Evolutionary conservation across 2,797 vertebrate genomes (phyloP).

Genomic region (Oreochromis mossambicus): DNA sequence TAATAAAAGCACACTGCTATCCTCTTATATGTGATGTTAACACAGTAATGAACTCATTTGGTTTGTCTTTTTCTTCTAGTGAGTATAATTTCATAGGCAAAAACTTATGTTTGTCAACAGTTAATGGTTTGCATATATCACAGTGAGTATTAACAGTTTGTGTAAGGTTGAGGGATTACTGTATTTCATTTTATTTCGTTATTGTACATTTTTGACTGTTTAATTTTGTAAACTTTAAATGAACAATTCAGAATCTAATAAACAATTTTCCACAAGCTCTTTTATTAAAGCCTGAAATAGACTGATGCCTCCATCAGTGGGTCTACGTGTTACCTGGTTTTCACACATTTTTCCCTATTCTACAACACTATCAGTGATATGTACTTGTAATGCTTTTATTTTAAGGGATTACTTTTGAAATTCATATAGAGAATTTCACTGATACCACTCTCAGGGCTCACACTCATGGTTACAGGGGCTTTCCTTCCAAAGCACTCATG

Average conservation of each 20-base stretch:
- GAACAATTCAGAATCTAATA: constrained; percentile 2
- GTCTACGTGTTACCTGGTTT: background rate
- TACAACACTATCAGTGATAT: background rate
- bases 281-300: background rate
- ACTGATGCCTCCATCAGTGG: background rate
- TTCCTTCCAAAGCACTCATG: background rate
- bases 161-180: background rate
- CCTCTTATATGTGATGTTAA: background rate
- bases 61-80: background rate
- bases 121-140: constrained; percentile 7
- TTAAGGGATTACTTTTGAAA: background rate
- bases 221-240: constrained; percentile 9
- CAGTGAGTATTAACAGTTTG: constrained; percentile 13
- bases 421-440: background rate
- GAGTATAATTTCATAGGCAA: background rate
- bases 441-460: background rate
- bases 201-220: constrained; percentile 23
- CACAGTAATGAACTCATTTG: background rate
- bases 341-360: background rate
- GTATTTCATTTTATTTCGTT: constrained; percentile 2
- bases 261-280: constrained; percentile 3
- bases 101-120: background rate
- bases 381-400: background rate
- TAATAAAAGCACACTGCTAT: constrained; percentile 1
- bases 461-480: background rate